Base-by-base conservation (phyloP, 2,797 vertebrate genomes). In the Tragopan temminckii region DNA sequence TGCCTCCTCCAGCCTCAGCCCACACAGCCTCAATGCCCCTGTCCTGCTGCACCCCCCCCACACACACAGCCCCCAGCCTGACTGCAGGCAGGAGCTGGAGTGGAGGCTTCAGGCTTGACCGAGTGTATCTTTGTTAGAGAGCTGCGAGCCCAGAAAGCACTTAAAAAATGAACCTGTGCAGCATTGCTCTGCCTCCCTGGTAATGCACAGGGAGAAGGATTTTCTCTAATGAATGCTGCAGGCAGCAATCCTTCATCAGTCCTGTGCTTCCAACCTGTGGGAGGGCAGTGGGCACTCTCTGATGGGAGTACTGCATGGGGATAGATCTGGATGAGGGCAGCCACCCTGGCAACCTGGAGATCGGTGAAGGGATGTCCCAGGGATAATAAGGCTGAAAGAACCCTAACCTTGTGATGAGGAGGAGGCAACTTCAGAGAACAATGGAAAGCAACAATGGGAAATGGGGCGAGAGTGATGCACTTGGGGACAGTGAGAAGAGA, bases 61-160 rank as follows among this genome's bases (percentile, higher is more conserved):
- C 0, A 0, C 6, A 2, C 50, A 52, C 3, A 11, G 53, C 67
- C 75, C 75, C 74, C 85, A 55, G 83, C 33, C 84, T 70, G 52
- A 63, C 55, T 50, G 31, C 72, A 64, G 70, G 55, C 48, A 52
- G 27, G 48, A 13, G 25, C 48, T 33, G 33, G n/a, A 48, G 64
- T 11, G 4, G 11, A 89, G 69, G 63, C 81, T 94, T 80, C 36
- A 74, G 63, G 69, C 53, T 86, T 90, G 72, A 92, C 85, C 87
- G 83, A 16, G 66, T 78, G 72, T 27, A 23, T 80, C 84, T 89
- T 75, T 69, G 33, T 57, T 10, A 58, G 79, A 58, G 88, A 85
- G 64, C 72, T 92, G 89, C 66, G 68, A 95, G 85, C 45, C 48
- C 89, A 80, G 81, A 85, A 80, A 79, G 77, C 80, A 80, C 74